Conservation (phyloP, 2,113 vertebrate species). For the Eleginops maclovinus region DNA sequence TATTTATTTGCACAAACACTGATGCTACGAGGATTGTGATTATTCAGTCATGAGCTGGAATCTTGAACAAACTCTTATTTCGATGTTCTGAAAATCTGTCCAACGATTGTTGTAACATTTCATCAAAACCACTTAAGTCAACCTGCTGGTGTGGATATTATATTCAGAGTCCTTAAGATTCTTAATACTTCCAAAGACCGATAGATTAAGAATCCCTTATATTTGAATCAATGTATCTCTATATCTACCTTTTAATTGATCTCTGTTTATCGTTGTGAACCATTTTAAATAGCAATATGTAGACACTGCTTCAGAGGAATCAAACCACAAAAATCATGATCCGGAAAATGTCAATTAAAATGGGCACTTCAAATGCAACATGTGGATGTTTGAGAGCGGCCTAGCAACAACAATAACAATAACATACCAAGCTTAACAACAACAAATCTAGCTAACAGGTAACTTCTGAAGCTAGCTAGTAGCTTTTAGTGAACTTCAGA, state of each 20-base stretch:
- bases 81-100: background rate
- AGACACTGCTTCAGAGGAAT: conserved; percentile 53
- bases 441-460: too few relatives aligned
- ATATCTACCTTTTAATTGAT: conserved; percentile 65
- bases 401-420: too few relatives aligned
- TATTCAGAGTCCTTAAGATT: background rate
- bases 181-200: conserved; percentile 63
- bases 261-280: conserved; percentile 49
- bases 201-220: conserved; percentile 86
- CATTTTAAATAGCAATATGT: conserved; percentile 58
- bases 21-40: background rate
- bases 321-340: conserved; percentile 54
- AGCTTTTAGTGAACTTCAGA: too few relatives aligned
- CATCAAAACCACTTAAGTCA: background rate
- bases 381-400: conserved; percentile 55
- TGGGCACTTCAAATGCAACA: conserved; percentile 70
- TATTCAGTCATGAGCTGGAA: background rate
- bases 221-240: conserved; percentile 77
- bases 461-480: too few relatives aligned
- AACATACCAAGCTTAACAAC: too few relatives aligned
- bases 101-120: background rate
- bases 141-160: background rate
- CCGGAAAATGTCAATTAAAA: conserved; percentile 54
- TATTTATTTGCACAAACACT: background rate
- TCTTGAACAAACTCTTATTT: background rate